phyloP scores from a whole-genome alignment of 1,140 invertebrate genomes.

The Epicauta chinensis region DNA sequence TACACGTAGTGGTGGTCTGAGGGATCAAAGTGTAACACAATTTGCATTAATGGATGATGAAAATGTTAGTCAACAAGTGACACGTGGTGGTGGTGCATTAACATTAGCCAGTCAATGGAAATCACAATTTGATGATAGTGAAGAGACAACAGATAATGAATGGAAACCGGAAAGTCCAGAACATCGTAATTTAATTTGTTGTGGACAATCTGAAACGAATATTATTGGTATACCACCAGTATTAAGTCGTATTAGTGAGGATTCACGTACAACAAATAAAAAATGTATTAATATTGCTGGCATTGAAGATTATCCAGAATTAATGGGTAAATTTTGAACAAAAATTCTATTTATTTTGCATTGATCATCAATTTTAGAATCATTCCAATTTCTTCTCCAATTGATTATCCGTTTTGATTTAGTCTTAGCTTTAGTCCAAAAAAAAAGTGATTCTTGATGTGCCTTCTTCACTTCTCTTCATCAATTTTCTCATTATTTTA shows the following conservation, averaged over 20 bases:
- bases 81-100: constrained; percentile 65
- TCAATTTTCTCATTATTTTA: no score
- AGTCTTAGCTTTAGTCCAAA: no score
- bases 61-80: constrained; percentile 85
- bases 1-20: constrained; percentile 29
- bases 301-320: constrained; percentile 61
- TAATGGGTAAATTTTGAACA: constrained; percentile 42
- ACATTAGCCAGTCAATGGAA: constrained; percentile 90
- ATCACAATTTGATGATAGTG: constrained; percentile 89
- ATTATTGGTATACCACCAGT: constrained; percentile 40
- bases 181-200: no score
- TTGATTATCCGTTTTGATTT: no score
- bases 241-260: constrained; percentile 53
- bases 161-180: constrained; percentile 81
- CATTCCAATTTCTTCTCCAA: no score
- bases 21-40: constrained; percentile 66
- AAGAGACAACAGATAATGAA: constrained; percentile 85
- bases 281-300: constrained; percentile 60
- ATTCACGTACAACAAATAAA: constrained; percentile 45
- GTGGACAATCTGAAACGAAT: constrained; percentile 25
- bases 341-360: not conserved
- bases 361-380: no score
- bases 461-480: no score
- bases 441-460: no score
- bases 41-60: constrained; percentile 91